These are phyloP conservation scores for Camponotus vicinus DNA, from an alignment of 1,140 invertebrate genomes.

Conservation along the genomic window DNA sequence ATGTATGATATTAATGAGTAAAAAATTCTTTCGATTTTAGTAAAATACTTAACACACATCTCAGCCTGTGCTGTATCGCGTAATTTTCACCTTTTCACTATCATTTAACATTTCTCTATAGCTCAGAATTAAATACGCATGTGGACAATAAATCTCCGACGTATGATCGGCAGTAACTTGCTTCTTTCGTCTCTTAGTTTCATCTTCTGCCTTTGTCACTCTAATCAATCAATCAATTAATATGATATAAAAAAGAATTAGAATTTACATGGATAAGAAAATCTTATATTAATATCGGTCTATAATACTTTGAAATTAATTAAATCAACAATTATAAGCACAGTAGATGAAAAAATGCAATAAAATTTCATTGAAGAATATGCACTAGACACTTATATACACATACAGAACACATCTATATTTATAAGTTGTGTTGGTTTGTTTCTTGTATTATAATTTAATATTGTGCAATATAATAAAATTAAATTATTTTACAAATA, in stretches of 20 bases:
- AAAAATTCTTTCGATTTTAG: constrained; percentile 9
- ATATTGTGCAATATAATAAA: background rate
- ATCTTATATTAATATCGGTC: background rate
- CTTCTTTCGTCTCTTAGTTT: constrained; percentile 62
- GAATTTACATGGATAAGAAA: constrained; percentile 25
- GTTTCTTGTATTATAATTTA: no score
- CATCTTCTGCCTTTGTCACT: constrained; percentile 69
- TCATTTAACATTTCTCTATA: constrained; percentile 78
- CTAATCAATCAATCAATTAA: constrained; percentile 35
- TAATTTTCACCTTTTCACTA: constrained; percentile 76
- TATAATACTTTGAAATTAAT: background rate
- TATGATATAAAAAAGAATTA: background rate
- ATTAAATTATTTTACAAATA: constrained; percentile 5
- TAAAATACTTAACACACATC: constrained; percentile 10
- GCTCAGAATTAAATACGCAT: constrained; percentile 76
- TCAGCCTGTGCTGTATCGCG: background rate
- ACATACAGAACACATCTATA: no score
- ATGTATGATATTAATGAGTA: background rate
- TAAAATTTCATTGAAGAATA: background rate
- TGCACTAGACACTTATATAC: no score
- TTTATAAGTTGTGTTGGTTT: no score
- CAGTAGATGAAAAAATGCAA: background rate
- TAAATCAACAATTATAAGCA: background rate
- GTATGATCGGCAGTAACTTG: constrained; percentile 4
- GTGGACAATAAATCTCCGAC: constrained; percentile 77